Evolutionary conservation across 2,113 vertebrate species (phyloP).

Genomic region (Dascyllus trimaculatus): DNA sequence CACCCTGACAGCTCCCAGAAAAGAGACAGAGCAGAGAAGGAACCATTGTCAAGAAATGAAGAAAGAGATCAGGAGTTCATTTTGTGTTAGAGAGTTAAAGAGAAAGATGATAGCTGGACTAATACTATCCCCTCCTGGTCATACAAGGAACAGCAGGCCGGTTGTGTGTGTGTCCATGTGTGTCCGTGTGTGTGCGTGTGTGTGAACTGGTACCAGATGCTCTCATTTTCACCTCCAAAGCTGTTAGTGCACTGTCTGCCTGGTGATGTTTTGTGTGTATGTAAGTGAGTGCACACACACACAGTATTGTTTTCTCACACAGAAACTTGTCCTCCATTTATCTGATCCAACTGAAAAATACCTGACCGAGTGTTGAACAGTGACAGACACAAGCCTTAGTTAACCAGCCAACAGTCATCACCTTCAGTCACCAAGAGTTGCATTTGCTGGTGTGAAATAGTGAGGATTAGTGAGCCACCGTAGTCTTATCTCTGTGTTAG

Average conservation of each 20-base stretch:
- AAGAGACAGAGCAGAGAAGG: constrained; percentile 25
- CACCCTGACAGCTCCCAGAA: constrained; percentile 62
- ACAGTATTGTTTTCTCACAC: too few relatives aligned
- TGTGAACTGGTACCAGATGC: constrained; percentile 28
- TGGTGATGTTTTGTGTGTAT: neutral
- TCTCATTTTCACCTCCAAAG: constrained; percentile 63
- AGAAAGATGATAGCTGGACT: constrained; percentile 16
- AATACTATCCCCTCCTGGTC: constrained; percentile 50
- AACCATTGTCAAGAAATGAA: constrained; percentile 17
- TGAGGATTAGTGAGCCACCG: too few relatives aligned
- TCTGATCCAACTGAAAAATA: too few relatives aligned
- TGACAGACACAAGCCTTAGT: too few relatives aligned
- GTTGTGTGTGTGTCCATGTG: constrained; percentile 17
- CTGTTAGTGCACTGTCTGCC: constrained; percentile 34
- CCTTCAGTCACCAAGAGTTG: too few relatives aligned
- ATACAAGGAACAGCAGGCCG: constrained; percentile 22
- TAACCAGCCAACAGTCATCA: too few relatives aligned
- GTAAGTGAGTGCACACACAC: neutral
- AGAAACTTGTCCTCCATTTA: too few relatives aligned
- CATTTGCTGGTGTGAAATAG: too few relatives aligned
- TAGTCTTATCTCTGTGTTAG: too few relatives aligned
- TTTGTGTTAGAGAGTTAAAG: neutral
- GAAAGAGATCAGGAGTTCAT: neutral
- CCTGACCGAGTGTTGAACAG: too few relatives aligned
- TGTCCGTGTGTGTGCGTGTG: neutral